These are phyloP conservation scores for Ophonus ardosiacus DNA, from an alignment of 2,888 invertebrate species.

Conservation along the genomic window DNA sequence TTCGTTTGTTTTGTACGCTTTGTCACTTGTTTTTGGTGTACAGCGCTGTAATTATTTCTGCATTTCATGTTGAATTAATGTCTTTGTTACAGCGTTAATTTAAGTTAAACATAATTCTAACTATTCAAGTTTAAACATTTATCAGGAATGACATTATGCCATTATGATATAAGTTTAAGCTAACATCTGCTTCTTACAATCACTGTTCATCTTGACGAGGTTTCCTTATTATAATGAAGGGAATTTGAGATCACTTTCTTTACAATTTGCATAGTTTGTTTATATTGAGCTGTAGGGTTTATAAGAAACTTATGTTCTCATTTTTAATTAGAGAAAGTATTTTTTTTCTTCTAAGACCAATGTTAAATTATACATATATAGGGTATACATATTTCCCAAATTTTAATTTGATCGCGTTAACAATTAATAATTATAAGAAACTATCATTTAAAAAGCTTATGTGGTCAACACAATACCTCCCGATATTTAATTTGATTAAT, in stretches of 20 bases:
- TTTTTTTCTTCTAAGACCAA: too few relatives aligned
- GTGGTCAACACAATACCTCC: too few relatives aligned
- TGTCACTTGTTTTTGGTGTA: constrained; percentile 42
- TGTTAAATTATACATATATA: too few relatives aligned
- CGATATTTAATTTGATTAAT: too few relatives aligned
- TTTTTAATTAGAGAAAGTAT: too few relatives aligned
- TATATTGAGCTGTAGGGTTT: too few relatives aligned
- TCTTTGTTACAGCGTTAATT: constrained; percentile 30
- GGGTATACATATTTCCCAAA: too few relatives aligned
- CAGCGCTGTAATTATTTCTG: constrained; percentile 36
- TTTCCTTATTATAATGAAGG: not conserved
- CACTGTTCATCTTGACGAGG: not conserved
- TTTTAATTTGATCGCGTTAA: too few relatives aligned
- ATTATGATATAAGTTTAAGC: constrained; percentile 3
- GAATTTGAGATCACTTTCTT: not conserved
- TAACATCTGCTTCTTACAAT: constrained; percentile 18
- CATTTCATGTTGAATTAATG: constrained; percentile 43
- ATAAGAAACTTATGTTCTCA: too few relatives aligned
- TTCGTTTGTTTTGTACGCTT: constrained; percentile 42
- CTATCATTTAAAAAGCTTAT: too few relatives aligned
- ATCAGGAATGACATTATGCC: constrained; percentile 14
- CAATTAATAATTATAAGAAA: too few relatives aligned
- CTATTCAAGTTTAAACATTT: constrained; percentile 26
- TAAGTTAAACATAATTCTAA: constrained; percentile 28
- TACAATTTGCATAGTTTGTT: not conserved